Evolutionary conservation across 2,797 vertebrate species (phyloP).

Genomic region (Syndactyla subalaris): DNA sequence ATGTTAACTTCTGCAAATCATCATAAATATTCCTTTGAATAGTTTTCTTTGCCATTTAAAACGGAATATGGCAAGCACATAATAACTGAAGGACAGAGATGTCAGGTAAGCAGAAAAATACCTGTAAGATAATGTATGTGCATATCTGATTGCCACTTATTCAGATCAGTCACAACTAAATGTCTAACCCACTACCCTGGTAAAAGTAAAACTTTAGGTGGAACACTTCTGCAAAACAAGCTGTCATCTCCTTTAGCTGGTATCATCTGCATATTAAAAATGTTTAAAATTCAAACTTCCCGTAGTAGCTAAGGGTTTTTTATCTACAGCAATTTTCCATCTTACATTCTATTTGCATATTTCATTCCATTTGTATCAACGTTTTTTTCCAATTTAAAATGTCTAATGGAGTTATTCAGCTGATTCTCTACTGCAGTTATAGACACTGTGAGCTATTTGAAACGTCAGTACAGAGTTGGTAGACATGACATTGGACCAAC

Average conservation of each 20-base stretch:
- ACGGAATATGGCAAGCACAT: not conserved
- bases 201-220: not conserved
- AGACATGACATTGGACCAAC: not conserved
- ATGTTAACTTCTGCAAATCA: not conserved
- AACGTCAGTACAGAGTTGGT: not conserved
- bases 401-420: not conserved
- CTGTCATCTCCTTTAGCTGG: not conserved
- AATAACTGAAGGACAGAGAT: not conserved
- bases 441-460: not conserved
- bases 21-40: not conserved
- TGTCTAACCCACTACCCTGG: not conserved
- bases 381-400: not conserved
- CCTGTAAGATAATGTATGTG: not conserved
- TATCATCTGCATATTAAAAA: not conserved
- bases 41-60: not conserved
- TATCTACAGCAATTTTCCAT: not conserved
- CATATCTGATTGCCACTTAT: not conserved
- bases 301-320: not conserved
- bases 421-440: not conserved
- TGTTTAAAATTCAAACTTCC: constrained; percentile 8
- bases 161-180: not conserved
- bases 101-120: not conserved
- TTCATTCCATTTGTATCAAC: not conserved
- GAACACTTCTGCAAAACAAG: not conserved
- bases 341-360: not conserved